Base-by-base conservation (phyloP, 2,113 vertebrate species). In the Dendrocopos noguchii region DNA sequence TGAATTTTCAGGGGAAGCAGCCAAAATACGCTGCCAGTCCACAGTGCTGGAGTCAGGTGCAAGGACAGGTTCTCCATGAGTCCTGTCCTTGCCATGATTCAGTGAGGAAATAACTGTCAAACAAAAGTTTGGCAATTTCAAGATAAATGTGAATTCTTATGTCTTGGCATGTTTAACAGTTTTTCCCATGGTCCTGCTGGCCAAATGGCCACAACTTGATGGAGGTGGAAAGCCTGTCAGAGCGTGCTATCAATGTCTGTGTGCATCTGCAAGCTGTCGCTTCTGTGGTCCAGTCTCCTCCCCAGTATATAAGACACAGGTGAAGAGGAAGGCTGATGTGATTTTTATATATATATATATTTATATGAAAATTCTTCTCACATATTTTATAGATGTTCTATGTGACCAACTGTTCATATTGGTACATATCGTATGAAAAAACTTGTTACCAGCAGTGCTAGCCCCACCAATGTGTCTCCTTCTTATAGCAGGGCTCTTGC, bases 21-120 rank as follows among this genome's bases (percentile, higher is more conserved):
- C 64, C 76, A 33, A 64, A 85, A 60, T 31, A 11, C 5, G 0
- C 55, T 74, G 75, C 25, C 33, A 44, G 56, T 7, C 25, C 16
- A 1, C 1, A 11, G 55, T 27, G 33, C 39, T 1, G 0, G 8
- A 29, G 64, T 52, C 18, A 6, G 7, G 64, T 16, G 15, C 46
- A 42, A 12, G 2, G 3, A 24, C 21, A 8, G 60, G 6, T 31
- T 52, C 66, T 70, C 27, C 39, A 10, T 12, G 27, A 72, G 31
- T 77, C 39, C n/a, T 0, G 0, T 33, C 57, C 22, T 67, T 1
- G 0, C 55, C 61, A 27, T 56, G 55, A 10, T 44, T 79, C 25
- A 31, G 7, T 27, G 42, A 25, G 17, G 7, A 21, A 87, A 22
- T 56, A 72, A n/a, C 24, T 71, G n/a, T 77, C 70, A 0, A 1